Base-by-base conservation (phyloP, 2,888 invertebrate genomes). In the Drosophila nr. medialis region DNA sequence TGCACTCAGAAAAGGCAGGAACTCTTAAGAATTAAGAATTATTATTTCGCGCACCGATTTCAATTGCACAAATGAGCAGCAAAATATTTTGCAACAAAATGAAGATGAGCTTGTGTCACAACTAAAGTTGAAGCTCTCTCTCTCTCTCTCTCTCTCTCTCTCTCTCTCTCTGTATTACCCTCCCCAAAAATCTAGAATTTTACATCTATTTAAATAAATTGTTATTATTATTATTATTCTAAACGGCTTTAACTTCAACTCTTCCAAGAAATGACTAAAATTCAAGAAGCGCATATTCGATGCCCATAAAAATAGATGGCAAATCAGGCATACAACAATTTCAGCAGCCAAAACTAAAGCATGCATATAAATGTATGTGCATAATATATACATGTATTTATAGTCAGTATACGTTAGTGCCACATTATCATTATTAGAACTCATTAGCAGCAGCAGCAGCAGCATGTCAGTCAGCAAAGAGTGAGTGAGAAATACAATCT, bases 361-460 rank as follows among this genome's bases (percentile, higher is more conserved):
- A 67, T 38, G 49, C 36, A 80, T 34, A 54, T 50, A 45, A 24
- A 62, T 27, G 30, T 50, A 36, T 40, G 30, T 56, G 40, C 42
- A 45, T 36, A 59, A 49, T 56, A 38, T 65, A 56, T 68, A 75
- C 50, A 70, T 36, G 54, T 70, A 75, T 71, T 65, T 64, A 83
- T 83, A 77, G 59, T 48, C 62, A 56, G 76, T 80, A 71, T 75
- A 85, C 72, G 69, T 53, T 68, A 66, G 80, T 61, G 58, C 59
- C 56, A 78, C 74, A 81, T 89, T 84, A 83, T 84, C 60, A 66
- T 78, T 84, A 89, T 81, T 84, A 86, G 75, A 81, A 61, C 84
- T 89, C 87, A 84, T 84, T 89, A 89, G 87, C 68, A 89, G 68
- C 63, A 86, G 68, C 30, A 30, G 30, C 62, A 54, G 48, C 63